phyloP scores from a whole-genome alignment of 2,888 invertebrate genomes.

The Athripsodes cinereus region DNA sequence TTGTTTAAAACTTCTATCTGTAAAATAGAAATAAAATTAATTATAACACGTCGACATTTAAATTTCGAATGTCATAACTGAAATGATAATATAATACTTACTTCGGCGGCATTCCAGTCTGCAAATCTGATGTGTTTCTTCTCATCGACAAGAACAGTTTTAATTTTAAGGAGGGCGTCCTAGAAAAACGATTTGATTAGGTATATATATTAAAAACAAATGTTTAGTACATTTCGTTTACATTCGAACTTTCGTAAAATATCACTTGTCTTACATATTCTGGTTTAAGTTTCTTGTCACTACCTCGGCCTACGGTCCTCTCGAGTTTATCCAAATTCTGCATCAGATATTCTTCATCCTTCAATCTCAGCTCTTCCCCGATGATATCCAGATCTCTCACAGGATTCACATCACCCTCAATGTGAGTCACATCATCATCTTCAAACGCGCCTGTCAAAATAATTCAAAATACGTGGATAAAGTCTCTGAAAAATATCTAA shows the following conservation, averaged over 20 bases:
- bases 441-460: conserved; percentile 80
- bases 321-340: conserved; percentile 83
- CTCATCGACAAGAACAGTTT: conserved; percentile 75
- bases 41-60: neutral
- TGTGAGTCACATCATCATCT: conserved; percentile 95
- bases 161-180: conserved; percentile 84
- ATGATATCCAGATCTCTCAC: conserved; percentile 96
- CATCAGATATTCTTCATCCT: conserved; percentile 86
- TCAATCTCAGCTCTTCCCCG: conserved; percentile 87
- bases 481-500: no score
- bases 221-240: no score
- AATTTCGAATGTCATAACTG: conserved; percentile 2
- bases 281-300: conserved; percentile 90
- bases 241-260: no score
- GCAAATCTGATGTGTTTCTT: conserved; percentile 90
- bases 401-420: conserved; percentile 98
- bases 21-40: conserved; percentile 30
- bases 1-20: conserved; percentile 96
- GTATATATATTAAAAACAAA: no score
- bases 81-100: conserved; percentile 43
- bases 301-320: conserved; percentile 72
- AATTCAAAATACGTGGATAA: no score
- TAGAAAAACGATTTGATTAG: conserved; percentile 39
- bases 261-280: conserved; percentile 71
- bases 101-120: conserved; percentile 90